Evolutionary conservation across 2,888 invertebrate species (phyloP).

Genomic region (Chaetoderma sp.): DNA sequence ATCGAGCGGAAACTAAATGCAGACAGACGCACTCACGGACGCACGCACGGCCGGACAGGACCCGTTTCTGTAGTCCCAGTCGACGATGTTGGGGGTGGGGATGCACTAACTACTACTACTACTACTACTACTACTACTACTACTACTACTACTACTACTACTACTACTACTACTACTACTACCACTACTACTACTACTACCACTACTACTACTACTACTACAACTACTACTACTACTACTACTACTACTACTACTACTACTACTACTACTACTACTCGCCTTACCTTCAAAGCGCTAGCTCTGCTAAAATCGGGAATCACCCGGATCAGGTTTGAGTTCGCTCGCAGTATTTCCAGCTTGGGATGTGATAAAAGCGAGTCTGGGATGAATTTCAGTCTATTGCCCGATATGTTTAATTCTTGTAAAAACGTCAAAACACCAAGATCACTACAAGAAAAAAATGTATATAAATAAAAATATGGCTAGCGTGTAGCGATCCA

Average conservation of each 20-base stretch:
- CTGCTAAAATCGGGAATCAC: conserved; percentile 68
- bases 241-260: too few relatives aligned
- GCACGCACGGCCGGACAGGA: not conserved
- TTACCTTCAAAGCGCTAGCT: conserved; percentile 66
- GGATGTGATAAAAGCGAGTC: conserved; percentile 62
- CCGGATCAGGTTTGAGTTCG: conserved; percentile 69
- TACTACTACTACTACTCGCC: too few relatives aligned
- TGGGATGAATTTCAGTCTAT: conserved; percentile 66
- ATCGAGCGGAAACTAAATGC: too few relatives aligned
- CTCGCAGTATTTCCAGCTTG: conserved; percentile 66
- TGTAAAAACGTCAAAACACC: conserved; percentile 64
- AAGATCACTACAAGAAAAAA: conserved; percentile 55
- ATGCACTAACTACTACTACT: too few relatives aligned
- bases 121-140: too few relatives aligned
- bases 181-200: too few relatives aligned
- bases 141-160: too few relatives aligned
- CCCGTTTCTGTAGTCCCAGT: not conserved
- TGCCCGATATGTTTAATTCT: conserved; percentile 70
- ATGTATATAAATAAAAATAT: not conserved
- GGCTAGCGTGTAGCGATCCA: too few relatives aligned
- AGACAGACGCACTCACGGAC: too few relatives aligned
- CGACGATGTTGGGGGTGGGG: not conserved
- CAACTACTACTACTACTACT: too few relatives aligned
- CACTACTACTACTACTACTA: too few relatives aligned
- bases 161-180: too few relatives aligned